These are phyloP conservation scores for Drosophila melanosoma DNA, from an alignment of 2,888 invertebrate species.

Conservation along the genomic window DNA sequence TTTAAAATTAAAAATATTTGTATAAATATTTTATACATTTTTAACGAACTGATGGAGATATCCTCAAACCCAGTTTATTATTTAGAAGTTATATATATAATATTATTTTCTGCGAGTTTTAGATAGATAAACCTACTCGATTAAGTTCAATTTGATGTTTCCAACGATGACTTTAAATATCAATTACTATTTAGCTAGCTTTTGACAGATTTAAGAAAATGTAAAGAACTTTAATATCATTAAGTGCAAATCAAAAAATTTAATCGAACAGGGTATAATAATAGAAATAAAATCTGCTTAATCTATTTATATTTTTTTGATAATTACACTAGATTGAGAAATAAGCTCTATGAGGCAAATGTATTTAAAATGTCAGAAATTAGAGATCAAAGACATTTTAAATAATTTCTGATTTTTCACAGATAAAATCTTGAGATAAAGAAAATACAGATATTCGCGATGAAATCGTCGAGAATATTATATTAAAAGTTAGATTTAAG, in stretches of 20 bases:
- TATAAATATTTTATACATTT: neutral
- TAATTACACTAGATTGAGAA: neutral
- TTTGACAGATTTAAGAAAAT: no score
- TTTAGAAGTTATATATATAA: no score
- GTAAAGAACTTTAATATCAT: no score
- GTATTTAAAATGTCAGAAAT: neutral
- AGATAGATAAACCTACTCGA: neutral
- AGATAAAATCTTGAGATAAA: neutral
- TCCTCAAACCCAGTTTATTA: neutral
- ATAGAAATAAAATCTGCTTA: conserved; percentile 11
- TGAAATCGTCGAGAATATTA: neutral
- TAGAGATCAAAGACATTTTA: neutral
- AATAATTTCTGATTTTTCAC: neutral
- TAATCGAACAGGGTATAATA: neutral
- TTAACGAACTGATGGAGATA: neutral
- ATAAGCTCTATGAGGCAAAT: conserved; percentile 28
- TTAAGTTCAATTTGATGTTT: neutral
- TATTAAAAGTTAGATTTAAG: no score
- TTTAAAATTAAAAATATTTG: neutral
- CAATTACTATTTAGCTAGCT: neutral
- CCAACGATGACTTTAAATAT: neutral
- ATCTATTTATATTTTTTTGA: neutral
- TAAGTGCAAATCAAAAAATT: neutral
- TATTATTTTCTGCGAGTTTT: neutral
- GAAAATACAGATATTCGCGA: neutral